These are phyloP conservation scores for Ariopsis seemanni DNA, from an alignment of 2,113 vertebrate species.

Conservation along the genomic window DNA sequence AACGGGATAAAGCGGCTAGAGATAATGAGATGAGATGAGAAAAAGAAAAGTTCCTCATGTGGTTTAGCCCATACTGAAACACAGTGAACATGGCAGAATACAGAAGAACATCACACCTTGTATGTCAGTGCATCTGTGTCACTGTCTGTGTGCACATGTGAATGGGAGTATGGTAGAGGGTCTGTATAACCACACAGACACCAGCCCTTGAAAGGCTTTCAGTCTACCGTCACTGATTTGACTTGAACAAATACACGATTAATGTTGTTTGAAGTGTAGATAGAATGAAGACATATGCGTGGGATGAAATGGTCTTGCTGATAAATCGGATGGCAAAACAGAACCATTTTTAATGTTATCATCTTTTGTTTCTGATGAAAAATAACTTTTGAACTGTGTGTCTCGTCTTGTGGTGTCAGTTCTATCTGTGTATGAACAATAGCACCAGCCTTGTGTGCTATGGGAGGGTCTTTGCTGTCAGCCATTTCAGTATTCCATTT, in stretches of 20 bases:
- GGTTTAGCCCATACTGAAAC: slow-evolving; percentile 39
- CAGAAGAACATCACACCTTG: slow-evolving; percentile 56
- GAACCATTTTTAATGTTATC: slow-evolving; percentile 51
- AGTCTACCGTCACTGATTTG: slow-evolving; percentile 45
- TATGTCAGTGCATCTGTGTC: slow-evolving; percentile 48
- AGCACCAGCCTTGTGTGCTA: slow-evolving; percentile 58
- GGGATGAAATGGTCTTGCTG: slow-evolving; percentile 48
- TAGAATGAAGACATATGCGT: slow-evolving; percentile 41
- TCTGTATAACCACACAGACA: slow-evolving; percentile 51
- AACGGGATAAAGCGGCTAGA: too few relatives aligned
- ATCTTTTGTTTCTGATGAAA: slow-evolving; percentile 62
- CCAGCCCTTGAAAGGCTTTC: slow-evolving; percentile 52
- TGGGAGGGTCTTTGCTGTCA: slow-evolving; percentile 62
- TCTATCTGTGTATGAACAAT: slow-evolving; percentile 66
- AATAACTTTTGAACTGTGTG: slow-evolving; percentile 52
- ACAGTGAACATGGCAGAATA: slow-evolving; percentile 27
- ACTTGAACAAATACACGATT: slow-evolving; percentile 47
- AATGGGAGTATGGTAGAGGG: slow-evolving; percentile 40
- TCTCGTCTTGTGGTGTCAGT: slow-evolving; percentile 50
- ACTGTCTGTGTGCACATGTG: slow-evolving; percentile 41
- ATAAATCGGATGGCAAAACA: slow-evolving; percentile 50
- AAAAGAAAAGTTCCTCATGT: slow-evolving; percentile 8
- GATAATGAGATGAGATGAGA: neutral
- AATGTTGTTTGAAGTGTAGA: slow-evolving; percentile 44
- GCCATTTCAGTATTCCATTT: slow-evolving; percentile 64